Percentiles rank a stretch among this genome's conserved stretches.
These are phyloP conservation scores for Drosophila prostipennis DNA, from an alignment of 2,888 invertebrate species.

Conservation along the genomic window DNA sequence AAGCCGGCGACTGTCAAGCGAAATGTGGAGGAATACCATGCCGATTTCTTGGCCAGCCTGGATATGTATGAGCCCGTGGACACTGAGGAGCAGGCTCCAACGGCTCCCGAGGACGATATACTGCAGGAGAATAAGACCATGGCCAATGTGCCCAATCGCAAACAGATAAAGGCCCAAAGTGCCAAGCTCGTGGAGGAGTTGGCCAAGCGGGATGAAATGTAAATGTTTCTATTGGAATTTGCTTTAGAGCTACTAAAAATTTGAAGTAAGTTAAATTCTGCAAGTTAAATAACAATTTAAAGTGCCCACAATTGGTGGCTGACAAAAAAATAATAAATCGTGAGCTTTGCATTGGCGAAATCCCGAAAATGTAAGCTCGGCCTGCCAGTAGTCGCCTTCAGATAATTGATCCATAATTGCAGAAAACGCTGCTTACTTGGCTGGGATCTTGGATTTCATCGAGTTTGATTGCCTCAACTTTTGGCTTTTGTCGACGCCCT, in stretches of 20 bases:
- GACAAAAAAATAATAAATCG: slow-evolving; percentile 66
- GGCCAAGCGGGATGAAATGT: slow-evolving; percentile 80
- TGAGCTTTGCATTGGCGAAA: slow-evolving; percentile 58
- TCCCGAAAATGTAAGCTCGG: slow-evolving; percentile 43
- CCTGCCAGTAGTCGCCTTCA: slow-evolving; percentile 49
- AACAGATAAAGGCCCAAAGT: slow-evolving; percentile 81
- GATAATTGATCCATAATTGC: slow-evolving; percentile 72
- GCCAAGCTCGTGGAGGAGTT: slow-evolving; percentile 81
- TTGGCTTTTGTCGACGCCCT: slow-evolving; percentile 61
- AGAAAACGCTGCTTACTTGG: slow-evolving; percentile 40
- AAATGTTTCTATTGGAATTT: neutral
- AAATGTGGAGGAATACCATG: slow-evolving; percentile 75
- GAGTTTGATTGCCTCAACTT: slow-evolving; percentile 60
- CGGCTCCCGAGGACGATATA: slow-evolving; percentile 56
- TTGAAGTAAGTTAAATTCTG: slow-evolving; percentile 22
- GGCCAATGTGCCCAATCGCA: slow-evolving; percentile 79
- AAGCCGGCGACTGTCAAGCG: slow-evolving; percentile 38
- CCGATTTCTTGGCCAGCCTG: slow-evolving; percentile 60
- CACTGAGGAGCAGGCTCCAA: slow-evolving; percentile 33
- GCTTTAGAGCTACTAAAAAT: slow-evolving; percentile 13
- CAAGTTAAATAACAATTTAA: slow-evolving; percentile 1
- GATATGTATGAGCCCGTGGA: slow-evolving; percentile 36
- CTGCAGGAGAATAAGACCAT: slow-evolving; percentile 64
- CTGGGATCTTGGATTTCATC: slow-evolving; percentile 34
- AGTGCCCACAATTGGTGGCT: neutral